A percentile compares a stretch with the other conserved stretches of the same genome.
Conservation (phyloP, 2,113 vertebrate species). For the Dicentrarchus labrax region DNA sequence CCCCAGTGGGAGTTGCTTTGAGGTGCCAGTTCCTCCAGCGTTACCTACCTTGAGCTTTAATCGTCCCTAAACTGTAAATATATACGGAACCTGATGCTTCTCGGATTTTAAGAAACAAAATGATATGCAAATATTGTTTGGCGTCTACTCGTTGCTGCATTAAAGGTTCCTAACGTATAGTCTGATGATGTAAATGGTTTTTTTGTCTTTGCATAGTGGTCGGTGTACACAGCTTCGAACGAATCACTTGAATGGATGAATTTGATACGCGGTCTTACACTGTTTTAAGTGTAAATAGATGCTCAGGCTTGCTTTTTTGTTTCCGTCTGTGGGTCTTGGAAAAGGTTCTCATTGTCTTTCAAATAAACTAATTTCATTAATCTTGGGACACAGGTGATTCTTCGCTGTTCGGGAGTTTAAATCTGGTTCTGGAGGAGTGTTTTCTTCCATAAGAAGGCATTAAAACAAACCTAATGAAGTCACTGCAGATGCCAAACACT, state of each 20-base stretch:
- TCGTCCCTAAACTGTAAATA: slow-evolving; percentile 35
- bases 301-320: slow-evolving; percentile 47
- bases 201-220: slow-evolving; percentile 9
- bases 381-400: background rate
- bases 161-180: slow-evolving; percentile 24
- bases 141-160: background rate
- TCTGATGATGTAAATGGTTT: slow-evolving; percentile 56
- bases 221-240: slow-evolving; percentile 30
- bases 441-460: background rate
- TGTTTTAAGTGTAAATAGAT: slow-evolving; percentile 80
- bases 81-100: slow-evolving; percentile 4
- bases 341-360: slow-evolving; percentile 39
- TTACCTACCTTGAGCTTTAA: too few species aligned
- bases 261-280: slow-evolving; percentile 70
- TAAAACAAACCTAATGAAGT: background rate
- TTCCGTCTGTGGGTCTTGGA: slow-evolving; percentile 7
- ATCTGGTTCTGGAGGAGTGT: background rate
- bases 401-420: background rate
- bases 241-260: slow-evolving; percentile 45
- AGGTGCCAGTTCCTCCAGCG: too few species aligned
- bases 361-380: slow-evolving; percentile 52
- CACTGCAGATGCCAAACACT: slow-evolving; percentile 17
- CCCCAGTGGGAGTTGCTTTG: too few species aligned
- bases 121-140: slow-evolving; percentile 50
- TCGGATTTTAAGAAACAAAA: slow-evolving; percentile 22